A percentile compares a stretch with the other conserved stretches of the same genome.
Evolutionary conservation across 64 coral and sea anemone species (phyloP).

Genomic region (Actinia equina): DNA sequence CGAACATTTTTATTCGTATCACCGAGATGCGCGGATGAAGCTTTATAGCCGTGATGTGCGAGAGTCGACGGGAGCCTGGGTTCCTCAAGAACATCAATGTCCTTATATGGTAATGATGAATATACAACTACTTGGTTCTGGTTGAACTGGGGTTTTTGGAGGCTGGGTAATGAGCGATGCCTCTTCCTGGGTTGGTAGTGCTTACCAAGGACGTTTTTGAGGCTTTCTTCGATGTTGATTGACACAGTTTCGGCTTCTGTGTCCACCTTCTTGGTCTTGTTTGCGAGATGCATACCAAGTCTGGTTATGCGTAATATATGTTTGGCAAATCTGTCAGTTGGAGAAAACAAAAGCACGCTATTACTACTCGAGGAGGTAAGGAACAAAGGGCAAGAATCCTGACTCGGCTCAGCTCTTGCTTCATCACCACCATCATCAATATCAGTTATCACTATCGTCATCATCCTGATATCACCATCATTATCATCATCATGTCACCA

Average conservation of each 20-base stretch:
- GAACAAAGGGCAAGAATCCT: too few species aligned
- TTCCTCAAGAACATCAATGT: conserved; percentile 70
- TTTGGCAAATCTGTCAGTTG: conserved; percentile 43
- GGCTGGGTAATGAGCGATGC: conserved; percentile 60
- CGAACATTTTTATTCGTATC: not conserved
- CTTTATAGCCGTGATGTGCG: not conserved
- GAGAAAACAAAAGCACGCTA: not conserved
- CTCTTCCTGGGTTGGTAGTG: conserved; percentile 87
- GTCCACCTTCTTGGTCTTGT: not conserved
- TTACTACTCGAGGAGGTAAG: not conserved
- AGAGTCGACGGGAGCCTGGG: conserved; percentile 71
- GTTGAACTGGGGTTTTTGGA: conserved; percentile 77
- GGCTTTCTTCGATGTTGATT: conserved; percentile 34
- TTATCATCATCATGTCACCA: too few species aligned
- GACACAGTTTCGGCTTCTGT: conserved; percentile 40
- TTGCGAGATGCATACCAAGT: conserved; percentile 21
- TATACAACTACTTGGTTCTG: conserved; percentile 94
- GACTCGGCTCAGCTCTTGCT: too few species aligned
- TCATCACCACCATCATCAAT: too few species aligned
- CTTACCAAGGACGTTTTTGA: conserved; percentile 74
- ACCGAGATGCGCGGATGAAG: not conserved
- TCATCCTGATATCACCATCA: too few species aligned
- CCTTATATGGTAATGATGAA: conserved; percentile 85
- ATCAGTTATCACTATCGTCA: too few species aligned
- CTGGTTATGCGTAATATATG: conserved; percentile 65